phyloP scores from a whole-genome alignment of 2,797 vertebrate species.

The Betta splendens region DNA sequence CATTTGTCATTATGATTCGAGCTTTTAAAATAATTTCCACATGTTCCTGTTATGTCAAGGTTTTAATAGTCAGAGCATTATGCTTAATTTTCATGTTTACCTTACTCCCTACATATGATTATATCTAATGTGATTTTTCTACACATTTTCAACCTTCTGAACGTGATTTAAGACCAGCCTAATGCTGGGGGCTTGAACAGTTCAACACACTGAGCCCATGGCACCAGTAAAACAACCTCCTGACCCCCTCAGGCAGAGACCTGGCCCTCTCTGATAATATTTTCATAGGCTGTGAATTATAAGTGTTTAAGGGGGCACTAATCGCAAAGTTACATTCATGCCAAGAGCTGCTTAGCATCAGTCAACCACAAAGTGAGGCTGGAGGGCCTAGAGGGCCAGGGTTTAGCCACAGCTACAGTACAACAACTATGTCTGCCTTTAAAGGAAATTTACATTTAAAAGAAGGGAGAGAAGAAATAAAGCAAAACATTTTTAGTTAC shows the following conservation, averaged over 20 bases:
- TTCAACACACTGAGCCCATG: constrained; percentile 70
- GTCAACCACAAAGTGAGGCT: constrained; percentile 65
- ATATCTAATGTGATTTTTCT: constrained; percentile 55
- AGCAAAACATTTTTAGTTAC: constrained; percentile 41
- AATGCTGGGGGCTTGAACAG: constrained; percentile 58
- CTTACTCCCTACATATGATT: constrained; percentile 60
- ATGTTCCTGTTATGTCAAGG: constrained; percentile 63
- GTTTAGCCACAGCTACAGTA: constrained; percentile 68
- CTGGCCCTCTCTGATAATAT: constrained; percentile 78
- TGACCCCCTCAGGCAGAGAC: constrained; percentile 75
- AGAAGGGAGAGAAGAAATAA: constrained; percentile 54
- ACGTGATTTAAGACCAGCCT: constrained; percentile 73
- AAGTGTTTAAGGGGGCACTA: constrained; percentile 79
- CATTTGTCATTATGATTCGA: constrained; percentile 71
- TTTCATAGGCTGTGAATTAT: constrained; percentile 81
- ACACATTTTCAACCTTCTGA: constrained; percentile 53
- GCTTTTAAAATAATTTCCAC: constrained; percentile 75
- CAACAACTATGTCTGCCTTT: constrained; percentile 67
- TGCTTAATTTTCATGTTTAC: constrained; percentile 68
- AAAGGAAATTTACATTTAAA: constrained; percentile 58
- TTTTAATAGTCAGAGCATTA: constrained; percentile 61
- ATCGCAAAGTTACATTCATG: constrained; percentile 62
- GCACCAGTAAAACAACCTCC: constrained; percentile 74
- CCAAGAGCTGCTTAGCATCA: constrained; percentile 77
- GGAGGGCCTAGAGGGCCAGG: constrained; percentile 41